Evolutionary conservation across 1,140 invertebrate species (phyloP), one percentile per base, ranked within the genome.

Genomic region (Musca domestica): DNA sequence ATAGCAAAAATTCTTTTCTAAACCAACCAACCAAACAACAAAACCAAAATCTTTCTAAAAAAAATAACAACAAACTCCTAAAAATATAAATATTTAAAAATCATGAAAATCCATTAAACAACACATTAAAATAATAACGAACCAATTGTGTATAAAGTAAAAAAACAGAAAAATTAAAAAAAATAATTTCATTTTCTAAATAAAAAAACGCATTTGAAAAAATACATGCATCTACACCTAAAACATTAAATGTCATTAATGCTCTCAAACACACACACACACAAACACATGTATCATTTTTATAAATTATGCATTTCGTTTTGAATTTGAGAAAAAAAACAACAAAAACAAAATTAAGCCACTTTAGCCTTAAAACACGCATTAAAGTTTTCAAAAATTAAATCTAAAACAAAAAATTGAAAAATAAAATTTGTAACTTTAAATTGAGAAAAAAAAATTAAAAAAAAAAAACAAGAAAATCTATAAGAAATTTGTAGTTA

Each of bases 1-100:
- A 72, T 81, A 81, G 78, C 78, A 69, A 74, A 78, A 71, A 70
- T 80, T 69, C 73, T 81, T 66, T 81, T 77, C 75, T 78, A 75
- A 80, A 70, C 70, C 73, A 74, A 73, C 51, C 52, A 67, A 56
- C 66, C 41, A 73, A 73, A 75, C 20, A 30, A 54, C 56, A 48
- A 34, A 52, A 47, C 23, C 30, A 69, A 69, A 63, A 23, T 20
- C 10, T 41, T 41, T 41, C 34, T 41, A 41, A 41, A 30, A 67
- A 67, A 9, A 67, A 61, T 19, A 61, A 68, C 20, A 30, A 64
- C 19, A 7, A 65, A 61, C 22, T 47, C 68, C 74, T 76, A 69
- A 71, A 76, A 76, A 72, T 72, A 74, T 22, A 61, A 64, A 63
- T 46, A 20, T 15, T 10, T 27, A 65, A 17, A 69, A 17, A 69